Evolutionary conservation across 2,888 invertebrate species (phyloP), one percentile per base, ranked within the genome.

Genomic region (Chrysodeixis includens): DNA sequence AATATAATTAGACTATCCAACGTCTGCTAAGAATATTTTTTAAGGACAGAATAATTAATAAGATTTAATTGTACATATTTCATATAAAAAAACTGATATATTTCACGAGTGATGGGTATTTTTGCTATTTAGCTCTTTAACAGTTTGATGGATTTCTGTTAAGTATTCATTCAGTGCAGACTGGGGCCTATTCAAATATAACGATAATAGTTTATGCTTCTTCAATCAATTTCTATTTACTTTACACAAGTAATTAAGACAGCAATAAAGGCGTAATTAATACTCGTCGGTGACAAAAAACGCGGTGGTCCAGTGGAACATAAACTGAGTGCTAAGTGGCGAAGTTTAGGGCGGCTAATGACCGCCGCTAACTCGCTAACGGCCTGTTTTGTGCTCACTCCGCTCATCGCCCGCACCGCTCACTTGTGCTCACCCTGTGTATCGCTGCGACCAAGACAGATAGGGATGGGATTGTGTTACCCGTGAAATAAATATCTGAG

Each of bases 341-440:
- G 10, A 77, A 78, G 65, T 78, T 78, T 62, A 60, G 64, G 30
- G 18, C 64, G 65, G 69, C 81, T 78, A 78, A 78, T 78, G 78
- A 62, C 78, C 65, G 60, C 66, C 46, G 46, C 46, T 18, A 49
- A 49, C 46, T 55, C 80, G 68, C 81, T 80, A 80, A 78, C 69
- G 55, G 71, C 69, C 71, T 74, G 81, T 78, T 74, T 69, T 74
- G 71, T 55, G 55, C 66, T 69, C 18, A n/a, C 14, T 18, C 35
- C 35, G 35, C 35, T 9, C 10, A 35, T 12, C 35, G 14, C n/a
- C 12, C 4, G 44, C 44, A 12, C 16, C 10, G 40, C 40, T 40
- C n/a, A 40, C 40, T 40, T 0, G 14, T 14, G 40, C 40, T n/a
- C 40, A n/a, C 40, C 40, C 40, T n/a, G 40, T n/a, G n/a, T 5